A percentile compares a stretch with the other conserved stretches of the same genome.
Evolutionary conservation across 2,888 invertebrate genomes (phyloP).

Genomic region (Oligia fasciuncula): DNA sequence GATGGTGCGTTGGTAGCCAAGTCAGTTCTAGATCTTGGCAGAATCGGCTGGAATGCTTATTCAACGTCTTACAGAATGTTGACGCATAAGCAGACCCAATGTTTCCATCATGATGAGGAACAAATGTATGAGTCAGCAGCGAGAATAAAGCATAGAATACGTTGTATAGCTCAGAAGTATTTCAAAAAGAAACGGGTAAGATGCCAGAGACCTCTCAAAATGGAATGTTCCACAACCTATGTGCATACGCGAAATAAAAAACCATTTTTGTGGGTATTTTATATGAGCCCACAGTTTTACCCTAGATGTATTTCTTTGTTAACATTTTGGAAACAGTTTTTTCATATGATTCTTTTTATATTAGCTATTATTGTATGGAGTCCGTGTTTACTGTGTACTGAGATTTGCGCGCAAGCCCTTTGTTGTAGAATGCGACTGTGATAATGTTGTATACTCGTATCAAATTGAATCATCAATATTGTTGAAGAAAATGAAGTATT

Average conservation of each 20-base stretch:
- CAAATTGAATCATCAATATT: conserved; percentile 23
- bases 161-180: conserved; percentile 22
- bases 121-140: conserved; percentile 33
- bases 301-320: conserved; percentile 41
- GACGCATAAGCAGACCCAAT: neutral
- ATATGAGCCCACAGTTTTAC: conserved; percentile 40
- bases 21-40: conserved; percentile 21
- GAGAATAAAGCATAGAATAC: conserved; percentile 31
- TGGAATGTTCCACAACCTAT: neutral
- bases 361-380: conserved; percentile 49
- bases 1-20: neutral
- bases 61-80: neutral
- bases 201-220: neutral
- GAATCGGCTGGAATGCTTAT: neutral
- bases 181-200: conserved; percentile 9
- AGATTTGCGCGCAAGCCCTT: conserved; percentile 11
- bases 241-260: conserved; percentile 16
- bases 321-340: conserved; percentile 29
- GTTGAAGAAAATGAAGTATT: conserved; percentile 34
- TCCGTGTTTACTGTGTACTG: conserved; percentile 46
- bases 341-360: conserved; percentile 27
- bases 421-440: neutral
- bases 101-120: conserved; percentile 8
- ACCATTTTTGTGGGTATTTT: conserved; percentile 42
- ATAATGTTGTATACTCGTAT: neutral